phyloP scores from a whole-genome alignment of 2,113 vertebrate genomes.

The Tachysurus vachellii region DNA sequence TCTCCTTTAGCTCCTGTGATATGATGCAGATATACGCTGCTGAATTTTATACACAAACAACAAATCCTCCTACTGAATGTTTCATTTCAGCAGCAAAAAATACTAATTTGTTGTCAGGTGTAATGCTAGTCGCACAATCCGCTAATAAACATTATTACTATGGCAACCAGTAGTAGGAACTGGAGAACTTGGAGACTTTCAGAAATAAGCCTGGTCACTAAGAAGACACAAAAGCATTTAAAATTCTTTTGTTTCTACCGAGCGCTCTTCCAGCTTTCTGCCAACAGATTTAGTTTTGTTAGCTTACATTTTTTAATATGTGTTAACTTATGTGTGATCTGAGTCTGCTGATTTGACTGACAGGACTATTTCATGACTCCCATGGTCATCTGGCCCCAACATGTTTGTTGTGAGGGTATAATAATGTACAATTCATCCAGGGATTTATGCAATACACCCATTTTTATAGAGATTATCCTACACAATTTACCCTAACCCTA shows the following conservation, averaged over 20 bases:
- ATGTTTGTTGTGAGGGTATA: neutral
- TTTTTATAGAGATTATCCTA: too few relatives aligned
- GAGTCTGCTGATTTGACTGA: neutral
- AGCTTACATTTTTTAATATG: neutral
- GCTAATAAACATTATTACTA: too few relatives aligned
- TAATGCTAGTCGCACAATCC: too few relatives aligned
- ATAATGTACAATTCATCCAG: neutral
- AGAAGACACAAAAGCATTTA: neutral
- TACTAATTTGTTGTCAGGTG: too few relatives aligned
- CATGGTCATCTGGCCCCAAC: neutral
- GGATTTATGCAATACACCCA: neutral
- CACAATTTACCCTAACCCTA: too few relatives aligned
- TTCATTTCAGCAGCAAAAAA: too few relatives aligned
- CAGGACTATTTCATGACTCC: neutral
- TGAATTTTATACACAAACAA: too few relatives aligned
- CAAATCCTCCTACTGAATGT: too few relatives aligned
- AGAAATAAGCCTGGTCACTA: neutral
- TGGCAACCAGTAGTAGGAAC: too few relatives aligned
- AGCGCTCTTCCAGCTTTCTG: neutral
- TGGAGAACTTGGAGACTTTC: too few relatives aligned
- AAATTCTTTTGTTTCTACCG: neutral
- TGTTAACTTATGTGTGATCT: neutral
- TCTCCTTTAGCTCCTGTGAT: too few relatives aligned
- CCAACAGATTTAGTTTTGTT: neutral
- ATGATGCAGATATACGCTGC: too few relatives aligned